These are phyloP conservation scores for Limulus polyphemus DNA, from an alignment of 2,888 invertebrate species.

Conservation along the genomic window DNA sequence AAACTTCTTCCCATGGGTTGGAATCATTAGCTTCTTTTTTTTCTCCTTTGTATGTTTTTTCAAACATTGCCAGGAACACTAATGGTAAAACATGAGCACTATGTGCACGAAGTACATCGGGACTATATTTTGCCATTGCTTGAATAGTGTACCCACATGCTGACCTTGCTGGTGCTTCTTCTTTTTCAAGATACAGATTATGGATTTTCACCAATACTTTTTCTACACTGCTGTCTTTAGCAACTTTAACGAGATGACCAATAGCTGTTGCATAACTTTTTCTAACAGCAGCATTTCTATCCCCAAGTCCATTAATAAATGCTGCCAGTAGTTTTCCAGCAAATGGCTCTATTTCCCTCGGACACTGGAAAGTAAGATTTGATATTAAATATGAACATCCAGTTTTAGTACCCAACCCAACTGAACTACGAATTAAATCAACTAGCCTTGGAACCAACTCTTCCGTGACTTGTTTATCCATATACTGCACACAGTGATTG, in stretches of 20 bases:
- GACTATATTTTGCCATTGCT: conserved; percentile 66
- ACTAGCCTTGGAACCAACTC: conserved; percentile 58
- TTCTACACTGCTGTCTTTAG: conserved; percentile 59
- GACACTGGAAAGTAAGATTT: conserved; percentile 37
- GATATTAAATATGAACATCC: conserved; percentile 37
- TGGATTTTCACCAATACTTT: conserved; percentile 51
- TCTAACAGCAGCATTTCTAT: conserved; percentile 67
- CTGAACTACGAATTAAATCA: conserved; percentile 63
- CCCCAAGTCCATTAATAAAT: conserved; percentile 62
- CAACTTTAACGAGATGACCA: conserved; percentile 65
- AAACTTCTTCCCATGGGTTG: conserved; percentile 71
- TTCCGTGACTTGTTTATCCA: conserved; percentile 61
- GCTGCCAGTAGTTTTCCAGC: conserved; percentile 50
- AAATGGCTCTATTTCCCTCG: conserved; percentile 46
- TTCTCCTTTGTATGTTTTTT: conserved; percentile 45
- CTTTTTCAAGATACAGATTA: conserved; percentile 53
- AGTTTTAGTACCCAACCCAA: conserved; percentile 65
- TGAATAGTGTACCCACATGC: conserved; percentile 48
- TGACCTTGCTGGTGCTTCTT: conserved; percentile 42
- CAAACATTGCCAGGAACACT: conserved; percentile 83
- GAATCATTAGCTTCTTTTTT: conserved; percentile 4
- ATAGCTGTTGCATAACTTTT: conserved; percentile 72
- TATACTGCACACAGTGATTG: conserved; percentile 56
- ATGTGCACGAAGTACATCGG: conserved; percentile 65
- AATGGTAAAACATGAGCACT: conserved; percentile 60